Conservation (phyloP, 2,888 invertebrate species). For the Nephrotoma appendiculata region DNA sequence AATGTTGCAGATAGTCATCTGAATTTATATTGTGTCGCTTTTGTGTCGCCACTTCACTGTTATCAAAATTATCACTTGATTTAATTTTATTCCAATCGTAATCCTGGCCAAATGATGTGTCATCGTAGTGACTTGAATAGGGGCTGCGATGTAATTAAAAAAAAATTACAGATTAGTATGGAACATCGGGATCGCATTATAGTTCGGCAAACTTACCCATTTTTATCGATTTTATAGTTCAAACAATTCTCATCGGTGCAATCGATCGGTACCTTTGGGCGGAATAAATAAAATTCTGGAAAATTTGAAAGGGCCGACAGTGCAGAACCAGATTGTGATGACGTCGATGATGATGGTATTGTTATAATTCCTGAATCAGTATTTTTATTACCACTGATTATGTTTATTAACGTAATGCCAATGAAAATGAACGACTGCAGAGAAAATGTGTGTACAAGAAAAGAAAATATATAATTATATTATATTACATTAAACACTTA, state of each 20-base stretch:
- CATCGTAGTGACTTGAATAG: neutral
- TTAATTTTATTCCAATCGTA: slow-evolving; percentile 1
- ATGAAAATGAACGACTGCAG: neutral
- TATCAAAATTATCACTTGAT: neutral
- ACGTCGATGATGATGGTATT: neutral
- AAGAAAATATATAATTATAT: neutral
- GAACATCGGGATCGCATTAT: neutral
- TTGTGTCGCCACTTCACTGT: neutral
- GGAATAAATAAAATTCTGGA: neutral
- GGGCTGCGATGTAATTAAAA: neutral
- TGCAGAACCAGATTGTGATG: neutral
- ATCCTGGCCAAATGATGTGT: neutral
- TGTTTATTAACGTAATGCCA: neutral
- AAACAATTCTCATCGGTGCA: neutral
- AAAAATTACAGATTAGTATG: neutral
- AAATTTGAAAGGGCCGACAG: neutral
- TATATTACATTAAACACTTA: neutral
- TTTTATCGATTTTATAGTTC: neutral
- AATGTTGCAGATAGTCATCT: neutral
- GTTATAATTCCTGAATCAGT: neutral
- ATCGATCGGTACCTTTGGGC: neutral
- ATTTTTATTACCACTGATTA: neutral
- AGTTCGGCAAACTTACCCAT: neutral
- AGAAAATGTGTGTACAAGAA: neutral
- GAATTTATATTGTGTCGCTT: neutral